Base-by-base conservation (phyloP, 2,888 invertebrate species). In the Cheiracanthium punctorium region DNA sequence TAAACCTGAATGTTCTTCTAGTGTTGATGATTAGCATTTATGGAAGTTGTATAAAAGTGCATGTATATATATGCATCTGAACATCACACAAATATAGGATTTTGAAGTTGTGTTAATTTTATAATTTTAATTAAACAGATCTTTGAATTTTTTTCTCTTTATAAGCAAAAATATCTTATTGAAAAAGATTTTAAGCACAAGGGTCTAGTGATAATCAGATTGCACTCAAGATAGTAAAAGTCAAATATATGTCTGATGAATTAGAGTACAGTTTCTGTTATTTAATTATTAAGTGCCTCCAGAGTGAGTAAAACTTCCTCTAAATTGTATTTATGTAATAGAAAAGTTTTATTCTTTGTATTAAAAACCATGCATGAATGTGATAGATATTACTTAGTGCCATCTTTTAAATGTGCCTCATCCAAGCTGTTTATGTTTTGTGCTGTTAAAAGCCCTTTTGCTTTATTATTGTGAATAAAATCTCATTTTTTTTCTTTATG, bases 361-460 rank as follows among this genome's bases (percentile, higher is more conserved):
- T 37, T 37, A 37, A 37, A 37, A 37, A 4, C n/a, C n/a, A n/a
- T n/a, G n/a, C n/a, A n/a, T 37, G 37, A 7, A 7, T 37, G 37
- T 37, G 37, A 37, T 37, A 37, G 10, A 10, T 7, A 7, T 10
- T 37, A 10, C 10, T 37, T 37, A 37, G 37, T 37, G 37, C 37
- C 37, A 37, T 37, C 37, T 5, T 20, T 24, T 17, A 24, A 58
- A 24, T 24, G 12, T 58, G 20, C 20, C 12, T 58, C 1, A 24
- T 58, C 12, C 24, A 5, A 58, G 24, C 4, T 24, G 4, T 58
- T 1, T 58, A 2, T 20, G 24, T 58, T 58, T 8, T 58, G 58
- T 48, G n/a, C 10, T 48, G 48, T 48, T n/a, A 17, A 58, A 58
- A 58, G 58, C 58, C 58, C 58, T 58, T 58, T 58, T 58, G 58